Evolutionary conservation across 2,797 vertebrate genomes (phyloP), one percentile per base, ranked within the genome.

Genomic region (Eulemur albifrons): DNA sequence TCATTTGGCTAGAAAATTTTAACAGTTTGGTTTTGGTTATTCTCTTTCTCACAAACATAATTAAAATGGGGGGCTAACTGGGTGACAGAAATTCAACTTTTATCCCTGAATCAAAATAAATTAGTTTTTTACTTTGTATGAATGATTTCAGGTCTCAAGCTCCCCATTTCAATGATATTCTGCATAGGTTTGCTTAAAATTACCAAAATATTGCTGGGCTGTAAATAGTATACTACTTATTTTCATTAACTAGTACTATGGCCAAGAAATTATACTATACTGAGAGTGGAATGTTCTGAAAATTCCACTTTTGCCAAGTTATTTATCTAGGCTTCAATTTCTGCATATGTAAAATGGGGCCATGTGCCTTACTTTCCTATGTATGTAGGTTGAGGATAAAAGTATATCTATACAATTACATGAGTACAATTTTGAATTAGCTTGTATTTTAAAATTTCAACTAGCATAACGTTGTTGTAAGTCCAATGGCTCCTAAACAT

Each of bases 71-170:
- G 84, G 17, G 18, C 35, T 91, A 93, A 84, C 45, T 91, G 48
- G 15, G 23, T 81, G 35, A 59, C 30, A 81, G 9, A 2, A 94
- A 90, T 54, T 76, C 45, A 86, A 90, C n/a, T 92, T 90, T 89
- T 83, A 95, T 83, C 83, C 30, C 25, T 45, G 1, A 12, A 2
- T 50, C 57, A 91, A 91, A 88, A 93, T 90, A 93, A 95, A 32
- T 50, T 45, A 63, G 30, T 57, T 92, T 94, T 87, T 67, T 0
- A 93, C 23, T 92, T 67, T 83, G 32, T 57, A 75, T 52, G 67
- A 88, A 50, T 48, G 72, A 85, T 21, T 67, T 67, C 30, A 82
- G n/a, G 63, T 32, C 45, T 63, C 43, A 90, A 93, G 43, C 15
- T 18, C 30, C 40, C 11, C 25, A 91, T 43, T n/a, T 70, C 69